These are phyloP conservation scores for Smutsia gigantea DNA, from an alignment of 2,797 vertebrate species.

Conservation along the genomic window DNA sequence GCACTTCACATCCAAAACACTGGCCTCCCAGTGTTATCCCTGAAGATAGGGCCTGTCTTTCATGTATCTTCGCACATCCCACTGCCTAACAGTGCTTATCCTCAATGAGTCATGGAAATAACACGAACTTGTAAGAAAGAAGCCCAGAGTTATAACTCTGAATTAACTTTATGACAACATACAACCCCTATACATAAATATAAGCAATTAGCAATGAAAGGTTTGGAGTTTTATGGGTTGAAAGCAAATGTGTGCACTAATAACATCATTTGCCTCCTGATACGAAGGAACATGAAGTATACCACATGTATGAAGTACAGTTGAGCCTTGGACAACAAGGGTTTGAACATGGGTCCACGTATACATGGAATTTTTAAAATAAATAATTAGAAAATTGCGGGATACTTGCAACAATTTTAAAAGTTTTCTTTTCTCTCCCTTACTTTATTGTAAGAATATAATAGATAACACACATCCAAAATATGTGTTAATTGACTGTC, in stretches of 20 bases:
- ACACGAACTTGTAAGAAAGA: not conserved
- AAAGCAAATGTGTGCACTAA: not conserved
- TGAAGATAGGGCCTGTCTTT: not conserved
- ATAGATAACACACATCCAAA: too few species aligned
- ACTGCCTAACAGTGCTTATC: not conserved
- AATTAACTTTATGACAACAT: not conserved
- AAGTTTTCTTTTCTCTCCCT: too few species aligned
- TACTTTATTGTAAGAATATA: too few species aligned
- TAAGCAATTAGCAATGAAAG: not conserved
- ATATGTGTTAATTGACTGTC: too few species aligned
- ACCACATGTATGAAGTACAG: not conserved
- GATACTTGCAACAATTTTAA: too few species aligned
- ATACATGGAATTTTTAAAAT: too few species aligned
- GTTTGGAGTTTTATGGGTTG: not conserved
- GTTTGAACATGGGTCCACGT: too few species aligned
- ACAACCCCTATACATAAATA: not conserved
- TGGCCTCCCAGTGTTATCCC: not conserved
- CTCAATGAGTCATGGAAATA: not conserved
- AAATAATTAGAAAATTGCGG: too few species aligned
- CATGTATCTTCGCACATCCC: not conserved
- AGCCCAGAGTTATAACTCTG: not conserved
- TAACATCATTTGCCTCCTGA: not conserved
- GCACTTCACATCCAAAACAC: not conserved
- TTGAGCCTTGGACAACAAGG: too few species aligned
- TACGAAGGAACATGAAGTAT: not conserved